These are phyloP conservation scores for Nymphicus hollandicus DNA, from an alignment of 2,113 vertebrate genomes.

Conservation along the genomic window DNA sequence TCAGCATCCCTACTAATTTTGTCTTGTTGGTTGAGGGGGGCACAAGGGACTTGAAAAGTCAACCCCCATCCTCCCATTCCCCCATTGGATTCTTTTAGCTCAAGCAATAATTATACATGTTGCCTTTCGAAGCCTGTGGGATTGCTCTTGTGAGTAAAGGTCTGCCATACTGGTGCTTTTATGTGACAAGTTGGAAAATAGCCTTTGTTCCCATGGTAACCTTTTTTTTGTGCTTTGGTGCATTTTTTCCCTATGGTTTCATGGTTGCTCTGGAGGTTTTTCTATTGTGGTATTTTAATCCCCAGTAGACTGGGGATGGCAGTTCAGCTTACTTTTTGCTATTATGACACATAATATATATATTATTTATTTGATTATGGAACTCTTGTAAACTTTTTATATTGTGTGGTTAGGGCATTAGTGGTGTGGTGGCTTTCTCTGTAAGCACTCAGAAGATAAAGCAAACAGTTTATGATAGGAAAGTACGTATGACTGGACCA, in stretches of 20 bases:
- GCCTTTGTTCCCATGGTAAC: conserved; percentile 68
- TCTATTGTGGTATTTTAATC: conserved; percentile 49
- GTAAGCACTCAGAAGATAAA: not conserved
- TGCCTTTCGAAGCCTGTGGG: conserved; percentile 3
- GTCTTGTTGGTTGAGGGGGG: not conserved
- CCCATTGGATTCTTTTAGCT: not conserved
- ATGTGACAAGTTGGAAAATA: conserved; percentile 63
- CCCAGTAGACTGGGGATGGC: not conserved
- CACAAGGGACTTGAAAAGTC: not conserved
- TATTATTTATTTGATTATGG: not conserved
- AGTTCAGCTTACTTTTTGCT: conserved; percentile 13
- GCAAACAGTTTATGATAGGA: not conserved
- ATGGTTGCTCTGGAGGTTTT: conserved; percentile 58
- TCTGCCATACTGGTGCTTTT: conserved; percentile 57
- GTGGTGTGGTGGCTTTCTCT: not conserved
- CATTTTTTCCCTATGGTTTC: conserved; percentile 57
- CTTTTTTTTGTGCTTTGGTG: conserved; percentile 51
- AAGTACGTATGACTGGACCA: not conserved
- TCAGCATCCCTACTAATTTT: not conserved
- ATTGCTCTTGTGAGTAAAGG: conserved; percentile 50
- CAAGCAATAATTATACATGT: conserved; percentile 1
- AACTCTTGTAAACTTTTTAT: conserved; percentile 32
- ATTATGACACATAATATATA: not conserved
- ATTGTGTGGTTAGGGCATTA: not conserved
- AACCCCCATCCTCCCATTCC: not conserved